Evolutionary conservation across 2,888 invertebrate species (phyloP).

Genomic region (Exephanes ischioxanthus): DNA sequence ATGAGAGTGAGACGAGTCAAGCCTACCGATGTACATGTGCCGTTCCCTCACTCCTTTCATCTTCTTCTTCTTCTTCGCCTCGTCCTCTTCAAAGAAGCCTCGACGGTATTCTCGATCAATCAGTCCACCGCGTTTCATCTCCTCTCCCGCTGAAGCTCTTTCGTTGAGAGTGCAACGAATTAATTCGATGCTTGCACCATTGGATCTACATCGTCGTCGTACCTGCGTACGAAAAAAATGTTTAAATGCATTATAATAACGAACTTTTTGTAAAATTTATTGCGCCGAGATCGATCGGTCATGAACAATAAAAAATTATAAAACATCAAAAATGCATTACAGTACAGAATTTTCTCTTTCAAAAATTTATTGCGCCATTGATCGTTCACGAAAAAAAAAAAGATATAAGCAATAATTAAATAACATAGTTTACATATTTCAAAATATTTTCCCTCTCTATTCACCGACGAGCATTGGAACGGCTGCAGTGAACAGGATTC

Average conservation of each 20-base stretch:
- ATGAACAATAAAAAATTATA: neutral
- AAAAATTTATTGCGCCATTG: neutral
- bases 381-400: neutral
- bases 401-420: neutral
- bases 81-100: slow-evolving; percentile 14
- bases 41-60: slow-evolving; percentile 65
- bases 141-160: neutral
- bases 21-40: slow-evolving; percentile 32
- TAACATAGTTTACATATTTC: slow-evolving; percentile 33
- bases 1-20: slow-evolving; percentile 23
- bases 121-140: neutral
- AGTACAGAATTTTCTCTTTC: neutral
- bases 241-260: neutral
- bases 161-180: neutral
- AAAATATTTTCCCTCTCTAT: slow-evolving; percentile 8
- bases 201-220: neutral
- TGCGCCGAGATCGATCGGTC: neutral
- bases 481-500: slow-evolving; percentile 24
- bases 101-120: neutral
- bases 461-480: slow-evolving; percentile 32
- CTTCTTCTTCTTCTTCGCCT: slow-evolving; percentile 55
- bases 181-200: neutral
- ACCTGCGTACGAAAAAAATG: neutral
- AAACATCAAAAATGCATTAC: neutral
- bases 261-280: neutral